Conservation (phyloP, 1,140 invertebrate genomes). For the Oedothorax gibbosus region DNA sequence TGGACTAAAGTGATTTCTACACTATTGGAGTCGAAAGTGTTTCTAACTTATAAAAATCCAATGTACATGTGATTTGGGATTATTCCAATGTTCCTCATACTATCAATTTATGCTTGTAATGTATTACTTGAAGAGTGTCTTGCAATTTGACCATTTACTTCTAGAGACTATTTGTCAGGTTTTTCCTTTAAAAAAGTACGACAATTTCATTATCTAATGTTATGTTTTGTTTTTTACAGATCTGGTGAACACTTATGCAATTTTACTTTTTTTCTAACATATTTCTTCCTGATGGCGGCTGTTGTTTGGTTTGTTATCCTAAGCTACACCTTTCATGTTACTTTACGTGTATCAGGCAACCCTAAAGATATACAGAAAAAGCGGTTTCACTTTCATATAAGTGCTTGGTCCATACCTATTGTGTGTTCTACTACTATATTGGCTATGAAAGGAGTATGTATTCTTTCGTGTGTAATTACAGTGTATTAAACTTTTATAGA, state of each 20-base stretch:
- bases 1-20: too few species aligned
- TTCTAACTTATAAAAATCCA: too few species aligned
- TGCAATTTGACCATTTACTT: not conserved
- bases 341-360: conserved; percentile 80
- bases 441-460: conserved; percentile 76
- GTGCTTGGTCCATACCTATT: conserved; percentile 92
- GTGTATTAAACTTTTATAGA: too few species aligned
- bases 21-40: too few species aligned
- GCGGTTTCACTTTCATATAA: conserved; percentile 90
- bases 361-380: conserved; percentile 85
- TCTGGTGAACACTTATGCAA: conserved; percentile 84
- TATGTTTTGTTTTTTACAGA: conserved; percentile 66
- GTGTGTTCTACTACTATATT: conserved; percentile 91
- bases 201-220: not conserved
- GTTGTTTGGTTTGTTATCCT: conserved; percentile 97
- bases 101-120: too few species aligned
- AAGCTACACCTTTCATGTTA: conserved; percentile 93
- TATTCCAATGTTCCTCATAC: too few species aligned
- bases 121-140: not conserved
- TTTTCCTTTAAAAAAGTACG: not conserved
- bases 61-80: too few species aligned
- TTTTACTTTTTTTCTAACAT: conserved; percentile 92
- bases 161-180: not conserved
- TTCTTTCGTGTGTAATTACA: not conserved
- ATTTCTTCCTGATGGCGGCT: conserved; percentile 94